Conservation (phyloP, 2,113 vertebrate species). For the Peucedramus taeniatus region DNA sequence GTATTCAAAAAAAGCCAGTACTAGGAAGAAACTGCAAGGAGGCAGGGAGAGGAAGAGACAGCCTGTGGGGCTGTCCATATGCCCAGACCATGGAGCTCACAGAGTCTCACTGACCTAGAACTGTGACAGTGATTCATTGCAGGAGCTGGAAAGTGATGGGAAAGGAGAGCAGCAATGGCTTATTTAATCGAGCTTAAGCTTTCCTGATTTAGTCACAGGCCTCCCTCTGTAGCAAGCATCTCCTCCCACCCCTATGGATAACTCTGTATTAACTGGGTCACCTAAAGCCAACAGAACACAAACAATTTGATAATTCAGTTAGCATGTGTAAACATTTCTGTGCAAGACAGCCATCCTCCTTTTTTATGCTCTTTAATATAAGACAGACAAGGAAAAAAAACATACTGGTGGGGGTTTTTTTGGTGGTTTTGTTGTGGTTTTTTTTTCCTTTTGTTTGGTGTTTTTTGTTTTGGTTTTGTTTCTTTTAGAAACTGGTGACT, state of each 20-base stretch:
- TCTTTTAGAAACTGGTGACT: background rate
- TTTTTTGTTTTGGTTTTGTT: background rate
- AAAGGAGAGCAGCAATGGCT: background rate
- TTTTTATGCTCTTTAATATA: background rate
- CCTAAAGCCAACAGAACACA: background rate
- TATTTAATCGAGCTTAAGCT: background rate
- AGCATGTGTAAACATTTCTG: background rate
- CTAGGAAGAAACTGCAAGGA: background rate
- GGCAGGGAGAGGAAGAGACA: background rate
- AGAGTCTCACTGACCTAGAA: background rate
- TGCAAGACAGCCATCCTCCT: background rate
- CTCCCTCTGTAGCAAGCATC: background rate
- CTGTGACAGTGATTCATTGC: background rate
- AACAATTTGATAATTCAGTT: background rate
- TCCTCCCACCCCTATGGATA: background rate
- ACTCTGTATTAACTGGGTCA: conserved; percentile 4
- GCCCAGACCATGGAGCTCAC: background rate
- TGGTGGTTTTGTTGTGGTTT: background rate
- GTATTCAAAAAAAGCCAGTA: rapidly evolving
- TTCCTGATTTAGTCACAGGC: background rate
- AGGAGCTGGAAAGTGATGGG: background rate
- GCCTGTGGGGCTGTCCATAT: background rate
- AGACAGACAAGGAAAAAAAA: background rate
- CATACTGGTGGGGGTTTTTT: rapidly evolving
- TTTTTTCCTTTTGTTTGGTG: background rate